phyloP scores from a whole-genome alignment of 2,888 invertebrate species.

The Argynnis bischoffii region DNA sequence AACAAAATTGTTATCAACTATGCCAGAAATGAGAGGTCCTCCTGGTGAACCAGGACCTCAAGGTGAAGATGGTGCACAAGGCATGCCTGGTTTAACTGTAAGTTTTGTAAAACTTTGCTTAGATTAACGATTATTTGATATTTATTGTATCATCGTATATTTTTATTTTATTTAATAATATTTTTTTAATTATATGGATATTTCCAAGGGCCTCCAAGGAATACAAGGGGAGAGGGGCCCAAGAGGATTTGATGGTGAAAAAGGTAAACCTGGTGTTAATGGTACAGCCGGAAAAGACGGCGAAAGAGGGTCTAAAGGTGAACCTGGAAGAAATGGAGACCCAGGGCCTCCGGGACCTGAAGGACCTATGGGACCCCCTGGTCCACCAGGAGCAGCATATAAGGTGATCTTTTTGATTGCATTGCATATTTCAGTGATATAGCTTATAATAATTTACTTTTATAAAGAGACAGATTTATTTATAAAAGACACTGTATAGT shows the following conservation, averaged over 20 bases:
- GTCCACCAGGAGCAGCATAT: conserved; percentile 76
- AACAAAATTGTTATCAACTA: conserved; percentile 52
- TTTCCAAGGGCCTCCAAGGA: conserved; percentile 76
- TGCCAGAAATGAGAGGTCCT: conserved; percentile 78
- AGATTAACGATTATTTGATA: no score
- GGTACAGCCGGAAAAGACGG: conserved; percentile 75
- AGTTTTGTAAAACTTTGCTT: not conserved
- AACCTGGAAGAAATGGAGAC: conserved; percentile 85
- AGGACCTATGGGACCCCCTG: conserved; percentile 79
- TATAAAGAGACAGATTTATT: no score
- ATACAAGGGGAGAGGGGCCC: conserved; percentile 84
- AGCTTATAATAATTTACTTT: no score
- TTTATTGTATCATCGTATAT: not conserved
- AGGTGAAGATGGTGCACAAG: conserved; percentile 54
- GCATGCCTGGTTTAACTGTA: conserved; percentile 54
- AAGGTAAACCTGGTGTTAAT: conserved; percentile 82
- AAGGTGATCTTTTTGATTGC: conserved; percentile 55
- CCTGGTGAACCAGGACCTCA: conserved; percentile 78
- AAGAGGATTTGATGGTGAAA: conserved; percentile 82
- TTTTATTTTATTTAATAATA: not conserved
- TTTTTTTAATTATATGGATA: not conserved
- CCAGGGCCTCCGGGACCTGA: conserved; percentile 85
- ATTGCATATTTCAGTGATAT: conserved; percentile 14
- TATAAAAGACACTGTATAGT: no score
- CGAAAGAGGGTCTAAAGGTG: conserved; percentile 86